Conservation (phyloP, 2,113 vertebrate genomes). For the Stomatorhinus ivindoensis region DNA sequence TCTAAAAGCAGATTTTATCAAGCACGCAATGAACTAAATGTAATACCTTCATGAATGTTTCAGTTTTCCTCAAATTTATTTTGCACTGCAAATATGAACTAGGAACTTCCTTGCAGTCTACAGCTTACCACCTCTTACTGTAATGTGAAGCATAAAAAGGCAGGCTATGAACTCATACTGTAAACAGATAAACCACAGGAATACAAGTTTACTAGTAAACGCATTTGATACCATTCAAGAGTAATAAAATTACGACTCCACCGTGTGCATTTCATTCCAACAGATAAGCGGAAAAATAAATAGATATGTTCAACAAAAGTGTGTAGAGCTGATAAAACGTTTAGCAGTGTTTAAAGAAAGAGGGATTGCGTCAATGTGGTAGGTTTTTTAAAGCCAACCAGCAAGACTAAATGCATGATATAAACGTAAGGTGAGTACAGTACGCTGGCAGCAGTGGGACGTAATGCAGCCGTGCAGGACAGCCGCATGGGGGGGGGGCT, state of each 20-base stretch:
- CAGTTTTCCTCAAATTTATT: background rate
- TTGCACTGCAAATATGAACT: background rate
- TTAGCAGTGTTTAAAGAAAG: background rate
- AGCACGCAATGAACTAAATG: background rate
- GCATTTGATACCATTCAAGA: background rate
- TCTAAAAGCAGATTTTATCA: background rate
- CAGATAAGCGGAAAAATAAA: background rate
- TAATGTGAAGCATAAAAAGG: background rate
- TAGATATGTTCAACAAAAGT: background rate
- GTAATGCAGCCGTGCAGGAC: background rate
- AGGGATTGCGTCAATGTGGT: background rate
- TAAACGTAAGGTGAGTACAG: background rate
- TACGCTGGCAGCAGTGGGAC: background rate
- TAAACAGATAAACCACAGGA: background rate
- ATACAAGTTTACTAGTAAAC: background rate
- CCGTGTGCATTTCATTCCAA: background rate
- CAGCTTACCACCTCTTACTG: background rate
- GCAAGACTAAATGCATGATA: background rate
- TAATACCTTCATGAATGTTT: background rate
- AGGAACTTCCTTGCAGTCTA: background rate
- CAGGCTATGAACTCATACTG: background rate
- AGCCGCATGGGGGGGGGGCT: background rate
- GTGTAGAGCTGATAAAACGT: background rate
- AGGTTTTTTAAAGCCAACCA: background rate
- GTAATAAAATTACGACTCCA: background rate